A percentile compares a stretch with the other conserved stretches of the same genome.
Evolutionary conservation across 2,888 invertebrate species (phyloP).

Genomic region (Nomada fabriciana): DNA sequence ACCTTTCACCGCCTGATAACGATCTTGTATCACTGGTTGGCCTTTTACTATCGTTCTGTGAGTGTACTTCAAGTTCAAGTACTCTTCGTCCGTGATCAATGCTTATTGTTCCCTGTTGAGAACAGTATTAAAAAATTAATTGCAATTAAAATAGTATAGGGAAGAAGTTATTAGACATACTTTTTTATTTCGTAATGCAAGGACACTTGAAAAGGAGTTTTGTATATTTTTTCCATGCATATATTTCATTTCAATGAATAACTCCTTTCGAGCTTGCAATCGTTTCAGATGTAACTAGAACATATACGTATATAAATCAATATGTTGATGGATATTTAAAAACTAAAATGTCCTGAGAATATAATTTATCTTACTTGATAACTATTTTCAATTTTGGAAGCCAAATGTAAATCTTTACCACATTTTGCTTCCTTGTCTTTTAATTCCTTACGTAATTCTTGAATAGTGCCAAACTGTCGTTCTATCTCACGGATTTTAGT

Average conservation of each 20-base stretch:
- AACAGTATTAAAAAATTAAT: not conserved
- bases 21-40: slow-evolving; percentile 87
- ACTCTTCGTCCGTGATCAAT: slow-evolving; percentile 85
- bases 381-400: slow-evolving; percentile 63
- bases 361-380: slow-evolving; percentile 71
- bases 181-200: slow-evolving; percentile 86
- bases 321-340: not conserved
- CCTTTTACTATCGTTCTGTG: slow-evolving; percentile 85
- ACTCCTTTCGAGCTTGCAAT: slow-evolving; percentile 77
- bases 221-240: slow-evolving; percentile 83
- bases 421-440: slow-evolving; percentile 78
- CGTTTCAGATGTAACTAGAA: slow-evolving; percentile 77
- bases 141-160: not conserved
- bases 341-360: not conserved
- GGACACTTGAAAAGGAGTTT: slow-evolving; percentile 85
- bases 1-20: slow-evolving; percentile 97
- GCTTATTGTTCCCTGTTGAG: slow-evolving; percentile 86
- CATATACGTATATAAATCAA: not conserved
- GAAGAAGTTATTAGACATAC: slow-evolving; percentile 80
- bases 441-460: slow-evolving; percentile 78
- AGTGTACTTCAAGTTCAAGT: slow-evolving; percentile 86
- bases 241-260: slow-evolving; percentile 82
- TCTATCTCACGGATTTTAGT: slow-evolving; percentile 74
- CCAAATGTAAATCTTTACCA: slow-evolving; percentile 74
- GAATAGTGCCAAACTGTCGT: slow-evolving; percentile 73